Evolutionary conservation across 2,888 invertebrate species (phyloP), one percentile per base, ranked within the genome.

Genomic region (Eulithis prunata): DNA sequence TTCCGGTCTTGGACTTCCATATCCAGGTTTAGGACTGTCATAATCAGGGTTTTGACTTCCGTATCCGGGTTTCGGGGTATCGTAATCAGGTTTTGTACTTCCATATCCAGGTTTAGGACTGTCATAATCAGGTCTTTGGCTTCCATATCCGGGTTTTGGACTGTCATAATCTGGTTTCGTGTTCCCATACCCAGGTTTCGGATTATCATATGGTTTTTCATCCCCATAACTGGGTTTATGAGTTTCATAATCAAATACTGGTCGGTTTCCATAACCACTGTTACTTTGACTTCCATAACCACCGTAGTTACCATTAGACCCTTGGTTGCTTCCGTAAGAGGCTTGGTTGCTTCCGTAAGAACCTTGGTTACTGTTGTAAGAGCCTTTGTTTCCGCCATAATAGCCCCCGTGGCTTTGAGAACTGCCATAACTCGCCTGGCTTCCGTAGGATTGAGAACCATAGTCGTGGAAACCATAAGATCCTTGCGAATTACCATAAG

Each of bases 141-240:
- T 53, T 11, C 62, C 62, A 56, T 59, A 53, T 47, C 68, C 11
- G 63, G 73, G 69, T 54, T 56, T 56, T 10, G 38, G 56, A 51
- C 56, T 61, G 38, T 71, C 69, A 53, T 70, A 68, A 55, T 57
- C 38, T 14, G 53, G 66, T 51, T 56, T 64, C 38, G 38, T 51
- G 43, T 43, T 64, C 5, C 61, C 67, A 36, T 73, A 71, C 43
- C 64, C 32, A 4, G 70, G 69, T 60, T 61, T 62, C 4, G 21
- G 53, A 46, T 71, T 8, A 38, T 38, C 38, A 38, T 38, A 8
- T 5, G 41, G 8, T 8, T 41, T 41, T 41, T 41, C 68, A 56
- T 70, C 66, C 2, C 67, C 73, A 47, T 73, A 70, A 41, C 62
- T 59, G 21, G 58, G 66, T 41, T 62, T 64, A 5, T 62, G 64